Evolutionary conservation across 1,140 invertebrate genomes (phyloP).

Genomic region (Microplitis demolitor): DNA sequence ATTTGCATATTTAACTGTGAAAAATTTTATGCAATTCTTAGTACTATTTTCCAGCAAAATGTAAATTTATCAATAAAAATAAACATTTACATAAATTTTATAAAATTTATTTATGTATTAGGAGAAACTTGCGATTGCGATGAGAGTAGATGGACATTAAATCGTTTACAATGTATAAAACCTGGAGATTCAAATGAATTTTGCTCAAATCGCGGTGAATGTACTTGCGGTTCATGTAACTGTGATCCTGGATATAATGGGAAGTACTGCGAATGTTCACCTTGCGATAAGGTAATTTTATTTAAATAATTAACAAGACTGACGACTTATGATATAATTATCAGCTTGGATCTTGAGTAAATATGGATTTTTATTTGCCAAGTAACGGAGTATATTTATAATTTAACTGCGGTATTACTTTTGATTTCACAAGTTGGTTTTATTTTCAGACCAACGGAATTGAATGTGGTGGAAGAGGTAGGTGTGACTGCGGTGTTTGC

Average conservation of each 20-base stretch:
- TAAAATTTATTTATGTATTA: slow-evolving; percentile 12
- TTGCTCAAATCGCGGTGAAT: slow-evolving; percentile 43
- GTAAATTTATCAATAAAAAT: too few relatives aligned
- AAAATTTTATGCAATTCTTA: too few relatives aligned
- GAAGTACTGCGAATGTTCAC: slow-evolving; percentile 41
- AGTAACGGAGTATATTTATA: neutral
- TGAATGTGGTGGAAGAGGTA: slow-evolving; percentile 40
- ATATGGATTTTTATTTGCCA: neutral
- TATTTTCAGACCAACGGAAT: slow-evolving; percentile 37
- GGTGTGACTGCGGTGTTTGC: slow-evolving; percentile 40
- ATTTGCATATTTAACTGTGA: too few relatives aligned
- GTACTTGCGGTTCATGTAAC: slow-evolving; percentile 38
- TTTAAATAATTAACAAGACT: neutral
- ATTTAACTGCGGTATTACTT: too few relatives aligned
- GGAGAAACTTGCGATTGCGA: slow-evolving; percentile 44
- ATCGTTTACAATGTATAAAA: slow-evolving; percentile 34
- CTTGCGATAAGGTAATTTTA: slow-evolving; percentile 40
- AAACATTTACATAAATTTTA: too few relatives aligned
- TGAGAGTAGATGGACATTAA: slow-evolving; percentile 29
- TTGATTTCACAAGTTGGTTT: neutral
- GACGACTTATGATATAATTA: neutral
- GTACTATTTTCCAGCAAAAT: too few relatives aligned
- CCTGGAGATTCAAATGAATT: slow-evolving; percentile 10
- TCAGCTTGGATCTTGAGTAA: neutral
- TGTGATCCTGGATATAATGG: slow-evolving; percentile 43